Evolutionary conservation across 2,113 vertebrate species (phyloP).

Genomic region (Paracyprichromis sp.): DNA sequence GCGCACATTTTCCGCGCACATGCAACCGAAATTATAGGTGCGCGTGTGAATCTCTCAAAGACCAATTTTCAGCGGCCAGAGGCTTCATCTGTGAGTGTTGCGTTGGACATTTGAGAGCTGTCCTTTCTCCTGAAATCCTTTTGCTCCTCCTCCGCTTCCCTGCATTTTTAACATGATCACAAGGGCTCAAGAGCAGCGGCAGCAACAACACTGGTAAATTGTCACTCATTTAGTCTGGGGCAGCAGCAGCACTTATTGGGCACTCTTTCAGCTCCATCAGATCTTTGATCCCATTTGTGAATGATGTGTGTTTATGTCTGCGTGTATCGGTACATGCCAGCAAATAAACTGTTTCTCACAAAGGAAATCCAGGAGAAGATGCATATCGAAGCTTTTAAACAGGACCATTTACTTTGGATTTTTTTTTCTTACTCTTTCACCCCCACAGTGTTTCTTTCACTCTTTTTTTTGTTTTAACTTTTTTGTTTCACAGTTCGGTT

Average conservation of each 20-base stretch:
- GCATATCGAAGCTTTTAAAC: neutral
- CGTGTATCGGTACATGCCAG: neutral
- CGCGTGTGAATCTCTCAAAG: neutral
- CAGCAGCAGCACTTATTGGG: conserved; percentile 38
- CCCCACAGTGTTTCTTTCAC: neutral
- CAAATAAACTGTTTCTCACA: neutral
- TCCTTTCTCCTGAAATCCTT: conserved; percentile 23
- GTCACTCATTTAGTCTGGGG: conserved; percentile 47
- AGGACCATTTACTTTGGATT: neutral
- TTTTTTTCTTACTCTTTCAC: neutral
- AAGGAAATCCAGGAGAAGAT: neutral
- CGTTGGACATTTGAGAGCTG: neutral
- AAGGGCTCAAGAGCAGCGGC: conserved; percentile 14
- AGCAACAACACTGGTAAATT: conserved; percentile 40
- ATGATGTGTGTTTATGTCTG: neutral
- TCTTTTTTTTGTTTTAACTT: neutral
- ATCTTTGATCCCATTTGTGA: conserved; percentile 26
- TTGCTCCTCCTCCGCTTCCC: conserved; percentile 36
- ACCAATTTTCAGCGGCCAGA: neutral
- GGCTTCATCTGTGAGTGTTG: conserved; percentile 10
- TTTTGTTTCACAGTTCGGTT: neutral
- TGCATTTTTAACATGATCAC: conserved; percentile 38
- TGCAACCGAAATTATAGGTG: conserved; percentile 8
- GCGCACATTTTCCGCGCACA: neutral
- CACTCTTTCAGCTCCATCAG: conserved; percentile 29